phyloP scores from a whole-genome alignment of 2,888 invertebrate genomes.

The Nephrotoma appendiculata region DNA sequence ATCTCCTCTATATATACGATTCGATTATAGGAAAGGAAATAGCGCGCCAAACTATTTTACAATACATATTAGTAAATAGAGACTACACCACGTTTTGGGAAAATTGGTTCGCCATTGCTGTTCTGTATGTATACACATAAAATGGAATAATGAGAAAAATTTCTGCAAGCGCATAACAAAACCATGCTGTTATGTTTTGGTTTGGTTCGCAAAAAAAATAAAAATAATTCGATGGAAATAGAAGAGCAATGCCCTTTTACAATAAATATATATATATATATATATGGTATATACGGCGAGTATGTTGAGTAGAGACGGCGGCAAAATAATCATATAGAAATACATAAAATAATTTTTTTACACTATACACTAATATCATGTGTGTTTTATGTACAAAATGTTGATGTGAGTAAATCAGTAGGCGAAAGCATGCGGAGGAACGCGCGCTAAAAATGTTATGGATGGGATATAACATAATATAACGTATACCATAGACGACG shows the following conservation, averaged over 20 bases:
- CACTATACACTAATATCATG: background rate
- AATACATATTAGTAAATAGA: background rate
- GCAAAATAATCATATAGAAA: background rate
- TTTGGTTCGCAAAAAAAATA: background rate
- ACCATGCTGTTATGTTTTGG: constrained; percentile 11
- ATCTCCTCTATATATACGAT: background rate
- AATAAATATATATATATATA: background rate
- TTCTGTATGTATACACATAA: background rate
- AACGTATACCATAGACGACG: background rate
- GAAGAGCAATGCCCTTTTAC: constrained; percentile 9
- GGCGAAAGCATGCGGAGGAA: background rate
- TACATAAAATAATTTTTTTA: background rate
- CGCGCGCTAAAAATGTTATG: background rate
- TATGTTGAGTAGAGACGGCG: background rate
- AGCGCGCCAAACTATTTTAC: background rate
- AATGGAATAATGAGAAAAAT: background rate
- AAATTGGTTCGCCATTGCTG: background rate
- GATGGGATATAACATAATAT: background rate
- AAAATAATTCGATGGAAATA: constrained; percentile 3
- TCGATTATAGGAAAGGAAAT: background rate
- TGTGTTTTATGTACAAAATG: background rate
- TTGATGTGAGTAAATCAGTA: background rate
- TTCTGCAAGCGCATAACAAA: background rate
- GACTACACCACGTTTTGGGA: background rate
- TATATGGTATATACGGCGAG: background rate